Percentiles rank a stretch among this genome's conserved stretches.
Conservation (phyloP, 2,113 vertebrate species). For the Crotalus tigris region DNA sequence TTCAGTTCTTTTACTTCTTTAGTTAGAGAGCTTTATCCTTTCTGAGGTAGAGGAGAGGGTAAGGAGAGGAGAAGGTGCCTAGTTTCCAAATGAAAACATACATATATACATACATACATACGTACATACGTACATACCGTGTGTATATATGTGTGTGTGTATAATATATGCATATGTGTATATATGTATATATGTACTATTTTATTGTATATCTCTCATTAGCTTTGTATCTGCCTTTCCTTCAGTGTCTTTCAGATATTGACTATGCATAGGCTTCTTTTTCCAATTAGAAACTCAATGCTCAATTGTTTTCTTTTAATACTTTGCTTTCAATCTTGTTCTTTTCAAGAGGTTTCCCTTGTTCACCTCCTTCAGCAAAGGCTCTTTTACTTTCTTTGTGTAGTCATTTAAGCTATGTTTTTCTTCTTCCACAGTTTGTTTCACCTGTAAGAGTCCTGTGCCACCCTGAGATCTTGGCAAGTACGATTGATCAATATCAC, state of each 20-base stretch:
- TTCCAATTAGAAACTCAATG: neutral
- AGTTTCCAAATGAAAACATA: neutral
- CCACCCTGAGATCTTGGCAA: neutral
- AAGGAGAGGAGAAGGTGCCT: neutral
- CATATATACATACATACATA: too few relatives aligned
- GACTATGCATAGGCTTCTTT: neutral
- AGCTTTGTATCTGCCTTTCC: neutral
- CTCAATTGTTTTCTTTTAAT: neutral
- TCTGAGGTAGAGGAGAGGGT: neutral
- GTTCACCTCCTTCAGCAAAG: neutral
- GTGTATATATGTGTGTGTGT: too few relatives aligned
- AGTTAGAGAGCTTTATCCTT: neutral
- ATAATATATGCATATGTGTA: too few relatives aligned
- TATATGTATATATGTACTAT: too few relatives aligned
- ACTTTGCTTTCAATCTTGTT: neutral
- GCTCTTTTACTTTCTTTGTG: neutral
- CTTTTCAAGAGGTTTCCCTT: neutral
- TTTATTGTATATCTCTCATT: neutral
- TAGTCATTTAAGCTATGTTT: neutral
- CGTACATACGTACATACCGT: too few relatives aligned
- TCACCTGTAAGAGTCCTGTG: neutral
- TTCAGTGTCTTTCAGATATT: neutral
- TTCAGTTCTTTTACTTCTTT: neutral
- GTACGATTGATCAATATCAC: neutral
- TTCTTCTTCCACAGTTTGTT: neutral